A percentile compares a stretch with the other conserved stretches of the same genome.
phyloP scores from a whole-genome alignment of 1,140 invertebrate species.

The Trypoxylus dichotomus region DNA sequence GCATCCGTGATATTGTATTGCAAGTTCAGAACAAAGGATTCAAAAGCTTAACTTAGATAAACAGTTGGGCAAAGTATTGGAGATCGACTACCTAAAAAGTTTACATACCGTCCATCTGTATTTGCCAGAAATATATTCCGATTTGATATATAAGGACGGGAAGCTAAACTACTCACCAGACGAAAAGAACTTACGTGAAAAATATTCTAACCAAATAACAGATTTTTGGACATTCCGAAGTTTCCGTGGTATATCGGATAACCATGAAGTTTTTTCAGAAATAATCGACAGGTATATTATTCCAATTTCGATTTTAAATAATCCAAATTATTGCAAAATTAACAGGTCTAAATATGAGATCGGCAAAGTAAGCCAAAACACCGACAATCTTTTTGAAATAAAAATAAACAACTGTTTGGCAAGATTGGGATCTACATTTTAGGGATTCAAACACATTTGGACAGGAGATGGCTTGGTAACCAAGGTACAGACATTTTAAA shows the following conservation, averaged over 20 bases:
- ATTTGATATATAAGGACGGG: conserved; percentile 73
- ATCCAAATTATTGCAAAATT: conserved; percentile 29
- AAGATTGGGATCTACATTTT: conserved; percentile 86
- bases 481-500: conserved; percentile 58
- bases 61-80: conserved; percentile 91
- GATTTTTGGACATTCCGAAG: conserved; percentile 87
- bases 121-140: conserved; percentile 80
- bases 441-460: conserved; percentile 82
- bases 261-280: conserved; percentile 38
- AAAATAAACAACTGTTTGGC: conserved; percentile 69
- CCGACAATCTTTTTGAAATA: conserved; percentile 71
- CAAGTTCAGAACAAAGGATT: conserved; percentile 70
- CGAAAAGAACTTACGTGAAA: conserved; percentile 84
- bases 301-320: neutral
- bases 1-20: conserved; percentile 72
- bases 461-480: conserved; percentile 84
- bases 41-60: conserved; percentile 94
- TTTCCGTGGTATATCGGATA: conserved; percentile 68
- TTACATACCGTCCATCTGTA: conserved; percentile 80
- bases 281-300: conserved; percentile 44
- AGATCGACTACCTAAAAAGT: conserved; percentile 84
- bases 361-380: conserved; percentile 61
- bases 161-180: conserved; percentile 78
- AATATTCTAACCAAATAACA: conserved; percentile 88
- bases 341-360: conserved; percentile 63